Base-by-base conservation (phyloP, 2,888 invertebrate genomes). In the Erynnis tages region DNA sequence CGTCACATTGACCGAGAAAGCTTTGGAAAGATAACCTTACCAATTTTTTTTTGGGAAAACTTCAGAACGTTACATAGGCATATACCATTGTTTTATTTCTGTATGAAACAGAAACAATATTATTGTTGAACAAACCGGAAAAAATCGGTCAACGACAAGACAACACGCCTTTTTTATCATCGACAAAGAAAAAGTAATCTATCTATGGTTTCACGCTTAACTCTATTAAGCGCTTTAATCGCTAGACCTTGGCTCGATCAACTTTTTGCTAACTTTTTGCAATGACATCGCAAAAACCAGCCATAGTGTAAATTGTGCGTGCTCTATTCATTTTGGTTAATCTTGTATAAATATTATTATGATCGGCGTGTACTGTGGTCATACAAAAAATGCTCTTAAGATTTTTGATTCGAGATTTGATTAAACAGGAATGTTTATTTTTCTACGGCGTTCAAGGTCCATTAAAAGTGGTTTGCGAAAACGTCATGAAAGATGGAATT, bases 281-380 rank as follows among this genome's bases (percentile, higher is more conserved):
- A 41, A n/a, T n/a, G n/a, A n/a, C n/a, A n/a, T n/a, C n/a, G 27
- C 41, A 41, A 41, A 41, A 41, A 41, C 40, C 17, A 2, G 13
- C 29, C 16, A 16, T 10, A 19, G 17, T 30, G 29, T 43, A 41
- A 16, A 27, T 11, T 4, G 29, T 41, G 27, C 29, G 41, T 23
- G 21, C 16, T 37, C 21, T 21, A 38, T 41, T 21, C 25, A 27
- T n/a, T 17, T 17, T 35, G 11, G 14, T 1, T 41, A 41, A 41
- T 41, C 29, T 41, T 29, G 11, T 29, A 16, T 27, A 41, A 41
- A 41, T 41, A 41, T 29, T 41, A 23, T 41, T 29, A 11, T 14
- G 8, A 40, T 25, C 23, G 2, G 21, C 19, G 17, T 10, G 4
- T 6, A 3, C 4, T 1, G 10, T 30, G 5, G 2, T 25, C 4